A percentile compares a stretch with the other conserved stretches of the same genome.
Conservation (phyloP, 92 coral and sea anemone species). For the Isaurus tuberculatus region DNA sequence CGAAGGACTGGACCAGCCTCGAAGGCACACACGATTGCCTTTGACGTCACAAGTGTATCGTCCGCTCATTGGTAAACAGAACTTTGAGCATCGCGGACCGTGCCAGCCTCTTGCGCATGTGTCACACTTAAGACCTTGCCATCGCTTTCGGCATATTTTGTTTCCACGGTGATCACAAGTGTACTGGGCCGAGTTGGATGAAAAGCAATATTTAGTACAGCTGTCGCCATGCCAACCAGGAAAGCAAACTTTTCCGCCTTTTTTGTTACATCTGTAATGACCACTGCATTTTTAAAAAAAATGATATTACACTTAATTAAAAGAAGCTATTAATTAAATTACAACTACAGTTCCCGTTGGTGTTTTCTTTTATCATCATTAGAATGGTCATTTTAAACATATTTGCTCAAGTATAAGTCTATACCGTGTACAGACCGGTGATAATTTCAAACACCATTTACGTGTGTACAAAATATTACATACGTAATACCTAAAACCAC, state of each 20-base stretch:
- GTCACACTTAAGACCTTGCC: conserved; percentile 47
- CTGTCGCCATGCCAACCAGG: conserved; percentile 53
- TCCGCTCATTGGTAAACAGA: conserved; percentile 53
- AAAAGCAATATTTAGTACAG: conserved; percentile 54
- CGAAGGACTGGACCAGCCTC: conserved; percentile 53
- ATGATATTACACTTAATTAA: neutral
- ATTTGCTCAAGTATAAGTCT: too few species aligned
- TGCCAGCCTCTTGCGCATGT: conserved; percentile 65
- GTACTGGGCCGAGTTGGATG: conserved; percentile 55
- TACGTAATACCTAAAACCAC: too few species aligned
- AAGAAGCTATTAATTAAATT: neutral
- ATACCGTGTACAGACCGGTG: too few species aligned
- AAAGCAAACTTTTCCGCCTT: conserved; percentile 56
- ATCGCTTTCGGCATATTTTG: conserved; percentile 57
- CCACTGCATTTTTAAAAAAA: conserved; percentile 19
- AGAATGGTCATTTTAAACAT: too few species aligned
- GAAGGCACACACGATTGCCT: conserved; percentile 59
- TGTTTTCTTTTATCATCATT: too few species aligned
- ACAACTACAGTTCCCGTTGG: too few species aligned
- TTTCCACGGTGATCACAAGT: conserved; percentile 60
- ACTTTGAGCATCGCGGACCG: conserved; percentile 58
- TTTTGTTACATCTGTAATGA: conserved; percentile 57
- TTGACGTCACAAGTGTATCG: conserved; percentile 41
- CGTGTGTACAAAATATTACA: too few species aligned
- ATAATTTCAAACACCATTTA: too few species aligned